Percentiles rank a stretch among this genome's conserved stretches.
These are phyloP conservation scores for Lottia gigantea DNA, from an alignment of 2,888 invertebrate genomes.

Conservation along the genomic window DNA sequence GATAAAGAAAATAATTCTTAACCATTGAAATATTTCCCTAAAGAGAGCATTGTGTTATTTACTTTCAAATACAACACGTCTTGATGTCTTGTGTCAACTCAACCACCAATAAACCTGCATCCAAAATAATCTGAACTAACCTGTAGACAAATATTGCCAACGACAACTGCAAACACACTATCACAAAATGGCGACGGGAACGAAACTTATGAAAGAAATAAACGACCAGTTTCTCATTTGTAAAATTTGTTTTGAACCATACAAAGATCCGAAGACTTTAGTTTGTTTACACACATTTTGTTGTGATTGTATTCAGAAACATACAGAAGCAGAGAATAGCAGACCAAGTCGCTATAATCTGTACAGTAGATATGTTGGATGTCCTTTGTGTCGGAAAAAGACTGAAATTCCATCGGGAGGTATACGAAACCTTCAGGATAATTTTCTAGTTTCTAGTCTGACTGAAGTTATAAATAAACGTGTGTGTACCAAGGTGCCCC, in stretches of 20 bases:
- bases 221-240: slow-evolving; percentile 66
- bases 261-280: slow-evolving; percentile 65
- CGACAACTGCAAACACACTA: not conserved
- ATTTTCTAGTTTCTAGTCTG: slow-evolving; percentile 64
- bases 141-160: not conserved
- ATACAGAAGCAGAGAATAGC: slow-evolving; percentile 59
- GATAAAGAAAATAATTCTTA: no score
- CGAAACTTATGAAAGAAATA: slow-evolving; percentile 64
- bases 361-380: slow-evolving; percentile 60
- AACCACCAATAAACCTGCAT: not conserved
- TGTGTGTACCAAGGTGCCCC: slow-evolving; percentile 44
- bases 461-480: slow-evolving; percentile 57
- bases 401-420: slow-evolving; percentile 66
- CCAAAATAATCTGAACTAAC: not conserved
- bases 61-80: no score
- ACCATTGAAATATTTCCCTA: no score
- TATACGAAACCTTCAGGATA: slow-evolving; percentile 63
- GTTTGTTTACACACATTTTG: slow-evolving; percentile 67
- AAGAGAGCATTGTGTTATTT: no score
- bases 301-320: slow-evolving; percentile 62
- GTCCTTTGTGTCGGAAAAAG: slow-evolving; percentile 65
- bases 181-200: slow-evolving; percentile 52
- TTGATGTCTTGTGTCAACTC: not conserved
- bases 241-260: slow-evolving; percentile 65
- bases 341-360: slow-evolving; percentile 51